Conservation (phyloP, 2,113 vertebrate genomes). For the Cariama cristata region DNA sequence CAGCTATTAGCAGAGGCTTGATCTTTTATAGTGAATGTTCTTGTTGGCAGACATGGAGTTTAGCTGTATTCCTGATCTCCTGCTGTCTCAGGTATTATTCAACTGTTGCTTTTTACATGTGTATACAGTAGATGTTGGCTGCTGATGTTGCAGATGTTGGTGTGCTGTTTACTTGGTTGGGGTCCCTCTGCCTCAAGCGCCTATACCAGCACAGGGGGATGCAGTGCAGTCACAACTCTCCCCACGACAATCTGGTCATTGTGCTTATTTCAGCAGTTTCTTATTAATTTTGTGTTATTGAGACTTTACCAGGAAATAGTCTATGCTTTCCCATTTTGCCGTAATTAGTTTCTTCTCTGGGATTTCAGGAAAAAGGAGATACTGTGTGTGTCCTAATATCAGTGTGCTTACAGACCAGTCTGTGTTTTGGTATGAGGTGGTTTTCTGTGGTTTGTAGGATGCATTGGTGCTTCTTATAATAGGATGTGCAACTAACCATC, state of each 20-base stretch:
- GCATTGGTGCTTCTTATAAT: not conserved
- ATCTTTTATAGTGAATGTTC: not conserved
- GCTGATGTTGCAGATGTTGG: not conserved
- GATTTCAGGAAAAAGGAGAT: not conserved
- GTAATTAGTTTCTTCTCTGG: not conserved
- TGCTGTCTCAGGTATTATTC: not conserved
- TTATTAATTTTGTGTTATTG: not conserved
- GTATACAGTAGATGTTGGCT: rapidly evolving
- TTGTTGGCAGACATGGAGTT: rapidly evolving
- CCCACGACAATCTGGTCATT: too few species aligned
- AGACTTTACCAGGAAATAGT: not conserved
- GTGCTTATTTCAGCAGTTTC: not conserved
- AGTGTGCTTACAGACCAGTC: not conserved
- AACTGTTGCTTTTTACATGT: rapidly evolving
- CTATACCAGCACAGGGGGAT: rapidly evolving
- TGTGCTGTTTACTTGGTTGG: not conserved
- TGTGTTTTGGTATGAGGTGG: not conserved
- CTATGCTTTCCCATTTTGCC: not conserved
- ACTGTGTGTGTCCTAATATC: not conserved
- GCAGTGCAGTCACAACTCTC: not conserved
- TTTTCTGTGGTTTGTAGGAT: not conserved
- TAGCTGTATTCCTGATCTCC: not conserved
- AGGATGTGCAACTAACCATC: not conserved
- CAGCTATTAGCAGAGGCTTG: not conserved
- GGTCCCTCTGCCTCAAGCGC: rapidly evolving